These are phyloP conservation scores for Scophthalmus maximus DNA, from an alignment of 2,113 vertebrate species.

Conservation along the genomic window DNA sequence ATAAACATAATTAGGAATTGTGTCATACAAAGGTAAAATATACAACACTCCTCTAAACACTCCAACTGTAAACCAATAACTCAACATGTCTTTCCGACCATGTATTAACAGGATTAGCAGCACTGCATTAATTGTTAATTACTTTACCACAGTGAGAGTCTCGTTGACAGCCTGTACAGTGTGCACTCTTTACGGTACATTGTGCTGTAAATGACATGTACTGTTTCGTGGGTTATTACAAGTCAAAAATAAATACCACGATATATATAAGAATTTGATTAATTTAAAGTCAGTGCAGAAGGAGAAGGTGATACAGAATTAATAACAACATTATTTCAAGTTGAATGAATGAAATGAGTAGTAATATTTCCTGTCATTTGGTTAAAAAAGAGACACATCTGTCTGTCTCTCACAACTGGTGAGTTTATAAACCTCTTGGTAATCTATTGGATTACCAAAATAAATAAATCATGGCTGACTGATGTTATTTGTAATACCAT, in stretches of 20 bases:
- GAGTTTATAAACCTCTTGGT: no score
- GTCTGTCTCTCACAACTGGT: no score
- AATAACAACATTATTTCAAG: no score
- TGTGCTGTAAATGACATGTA: neutral
- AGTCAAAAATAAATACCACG: neutral
- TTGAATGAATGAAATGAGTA: no score
- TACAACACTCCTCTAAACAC: neutral
- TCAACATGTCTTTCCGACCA: neutral
- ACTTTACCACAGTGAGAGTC: neutral
- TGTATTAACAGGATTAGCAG: neutral
- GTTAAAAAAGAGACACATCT: no score
- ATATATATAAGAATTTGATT: neutral
- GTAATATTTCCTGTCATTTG: no score
- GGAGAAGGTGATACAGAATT: neutral
- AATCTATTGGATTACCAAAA: no score
- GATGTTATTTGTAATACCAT: no score
- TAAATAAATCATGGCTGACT: no score
- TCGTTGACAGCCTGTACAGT: neutral
- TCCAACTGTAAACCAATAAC: neutral
- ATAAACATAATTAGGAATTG: neutral
- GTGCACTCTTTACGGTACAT: no score
- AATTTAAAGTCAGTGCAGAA: neutral
- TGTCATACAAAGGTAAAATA: neutral
- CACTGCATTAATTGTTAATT: neutral
- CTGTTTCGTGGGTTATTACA: neutral